Conservation (phyloP, 2,113 vertebrate genomes). For the Cavia porcellus region DNA sequence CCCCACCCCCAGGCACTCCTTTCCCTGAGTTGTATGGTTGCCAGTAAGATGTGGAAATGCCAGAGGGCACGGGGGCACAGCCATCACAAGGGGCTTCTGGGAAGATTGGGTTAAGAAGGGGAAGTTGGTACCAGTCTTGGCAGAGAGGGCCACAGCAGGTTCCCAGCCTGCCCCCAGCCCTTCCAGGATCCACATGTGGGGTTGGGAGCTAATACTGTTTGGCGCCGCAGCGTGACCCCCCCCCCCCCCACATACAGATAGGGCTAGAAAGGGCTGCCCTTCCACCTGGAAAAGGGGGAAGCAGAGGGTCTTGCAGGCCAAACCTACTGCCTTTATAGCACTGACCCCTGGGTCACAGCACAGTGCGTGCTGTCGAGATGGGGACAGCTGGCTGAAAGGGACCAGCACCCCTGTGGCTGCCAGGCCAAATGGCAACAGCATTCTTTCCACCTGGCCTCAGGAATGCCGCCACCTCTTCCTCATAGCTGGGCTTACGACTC, state of each 20-base stretch:
- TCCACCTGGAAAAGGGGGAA: not conserved
- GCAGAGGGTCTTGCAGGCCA: not conserved
- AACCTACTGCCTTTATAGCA: not conserved
- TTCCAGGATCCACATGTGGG: slow-evolving; percentile 17
- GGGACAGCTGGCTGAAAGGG: not conserved
- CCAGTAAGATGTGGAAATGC: slow-evolving; percentile 76
- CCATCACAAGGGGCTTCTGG: slow-evolving; percentile 50
- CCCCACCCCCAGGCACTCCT: slow-evolving; percentile 69
- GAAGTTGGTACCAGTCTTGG: slow-evolving; percentile 42
- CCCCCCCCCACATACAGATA: not conserved
- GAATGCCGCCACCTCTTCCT: slow-evolving; percentile 40
- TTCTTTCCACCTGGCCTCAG: slow-evolving; percentile 18
- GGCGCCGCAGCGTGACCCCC: slow-evolving; percentile 61
- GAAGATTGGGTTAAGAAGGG: not conserved
- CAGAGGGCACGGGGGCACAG: slow-evolving; percentile 71
- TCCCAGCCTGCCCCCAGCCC: slow-evolving; percentile 34
- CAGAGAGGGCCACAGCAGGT: not conserved
- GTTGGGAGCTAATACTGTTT: slow-evolving; percentile 78
- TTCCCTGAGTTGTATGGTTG: slow-evolving; percentile 80
- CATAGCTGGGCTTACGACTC: slow-evolving; percentile 66
- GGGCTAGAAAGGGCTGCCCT: slow-evolving; percentile 34
- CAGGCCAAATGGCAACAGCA: not conserved
- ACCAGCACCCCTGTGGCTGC: not conserved
- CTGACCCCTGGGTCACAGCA: not conserved
- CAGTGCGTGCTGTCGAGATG: not conserved